Percentiles rank a stretch among this genome's conserved stretches.
Conservation (phyloP, 2,888 invertebrate species). For the Plagodis dolabraria region DNA sequence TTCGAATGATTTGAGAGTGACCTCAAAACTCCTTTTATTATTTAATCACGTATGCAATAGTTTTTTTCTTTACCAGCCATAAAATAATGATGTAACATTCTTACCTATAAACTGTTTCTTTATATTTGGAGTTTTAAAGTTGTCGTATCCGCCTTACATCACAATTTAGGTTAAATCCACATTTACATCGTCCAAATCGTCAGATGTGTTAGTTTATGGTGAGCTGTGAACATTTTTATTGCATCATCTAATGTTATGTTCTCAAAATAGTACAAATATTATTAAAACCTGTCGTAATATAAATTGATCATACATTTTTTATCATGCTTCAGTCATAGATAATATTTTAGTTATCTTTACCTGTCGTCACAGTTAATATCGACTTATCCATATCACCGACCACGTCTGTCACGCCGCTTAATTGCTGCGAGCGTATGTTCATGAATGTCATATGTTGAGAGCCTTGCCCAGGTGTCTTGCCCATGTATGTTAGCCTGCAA, state of each 20-base stretch:
- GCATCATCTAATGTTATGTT: conserved; percentile 15
- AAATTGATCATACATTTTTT: conserved; percentile 24
- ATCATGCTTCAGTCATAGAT: conserved; percentile 17
- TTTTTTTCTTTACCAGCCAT: neutral
- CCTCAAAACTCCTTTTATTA: too few relatives aligned
- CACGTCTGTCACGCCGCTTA: conserved; percentile 45
- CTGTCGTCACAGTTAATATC: conserved; percentile 41
- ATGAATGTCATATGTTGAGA: conserved; percentile 68
- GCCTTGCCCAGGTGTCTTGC: conserved; percentile 72
- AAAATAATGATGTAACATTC: too few relatives aligned
- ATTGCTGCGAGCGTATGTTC: conserved; percentile 54
- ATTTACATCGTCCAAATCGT: conserved; percentile 23
- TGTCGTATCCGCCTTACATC: conserved; percentile 47
- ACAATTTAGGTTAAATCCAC: conserved; percentile 46
- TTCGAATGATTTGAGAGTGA: too few relatives aligned
- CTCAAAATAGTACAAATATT: conserved; percentile 4
- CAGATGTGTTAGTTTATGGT: conserved; percentile 19
- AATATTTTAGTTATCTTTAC: conserved; percentile 42
- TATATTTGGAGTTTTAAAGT: conserved; percentile 41
- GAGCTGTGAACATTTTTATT: conserved; percentile 20
- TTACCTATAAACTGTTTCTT: too few relatives aligned
- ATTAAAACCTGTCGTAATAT: conserved; percentile 22
- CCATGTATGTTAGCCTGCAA: conserved; percentile 71
- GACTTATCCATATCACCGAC: conserved; percentile 41
- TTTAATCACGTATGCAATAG: neutral